A percentile compares a stretch with the other conserved stretches of the same genome.
Evolutionary conservation across 2,888 invertebrate species (phyloP).

Genomic region (Sepioteuthis lessoniana): DNA sequence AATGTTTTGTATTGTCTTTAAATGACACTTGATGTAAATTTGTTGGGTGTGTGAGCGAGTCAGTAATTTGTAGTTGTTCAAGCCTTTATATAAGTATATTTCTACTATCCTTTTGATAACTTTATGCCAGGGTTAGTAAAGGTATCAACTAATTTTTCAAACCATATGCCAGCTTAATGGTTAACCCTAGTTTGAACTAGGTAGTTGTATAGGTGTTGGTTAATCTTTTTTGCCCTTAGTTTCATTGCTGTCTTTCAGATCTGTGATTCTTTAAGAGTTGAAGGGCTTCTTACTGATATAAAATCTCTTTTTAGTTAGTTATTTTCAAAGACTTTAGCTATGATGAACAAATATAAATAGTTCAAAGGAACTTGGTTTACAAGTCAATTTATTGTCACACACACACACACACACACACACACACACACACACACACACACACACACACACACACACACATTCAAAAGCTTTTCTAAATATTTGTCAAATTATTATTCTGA

Average conservation of each 20-base stretch:
- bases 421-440: no score
- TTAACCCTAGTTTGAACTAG: no score
- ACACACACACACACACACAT: no score
- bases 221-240: background rate
- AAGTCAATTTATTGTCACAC: no score
- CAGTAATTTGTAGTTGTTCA: background rate
- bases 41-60: background rate
- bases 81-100: background rate
- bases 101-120: background rate
- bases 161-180: background rate
- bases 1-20: background rate
- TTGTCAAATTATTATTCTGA: no score
- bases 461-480: no score
- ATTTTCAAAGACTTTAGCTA: no score
- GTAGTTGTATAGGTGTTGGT: background rate
- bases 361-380: no score
- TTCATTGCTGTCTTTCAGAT: background rate
- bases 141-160: background rate
- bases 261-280: background rate
- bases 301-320: no score
- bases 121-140: background rate
- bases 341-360: no score
- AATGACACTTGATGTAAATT: background rate
- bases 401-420: no score
- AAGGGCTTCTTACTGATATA: no score